Evolutionary conservation across 2,113 vertebrate genomes (phyloP).

Genomic region (Craseonycteris thonglongyai): DNA sequence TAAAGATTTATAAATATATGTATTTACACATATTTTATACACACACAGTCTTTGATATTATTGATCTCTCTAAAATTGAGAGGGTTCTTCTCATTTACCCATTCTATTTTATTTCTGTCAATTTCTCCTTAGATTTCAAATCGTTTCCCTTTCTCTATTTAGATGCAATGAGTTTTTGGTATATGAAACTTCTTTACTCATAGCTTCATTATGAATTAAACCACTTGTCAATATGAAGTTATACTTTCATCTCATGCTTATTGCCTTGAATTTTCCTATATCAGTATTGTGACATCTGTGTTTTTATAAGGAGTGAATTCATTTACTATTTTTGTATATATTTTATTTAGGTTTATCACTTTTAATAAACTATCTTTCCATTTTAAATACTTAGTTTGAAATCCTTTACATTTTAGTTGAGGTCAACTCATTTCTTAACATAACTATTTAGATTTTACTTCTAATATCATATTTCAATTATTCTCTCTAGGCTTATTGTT

Average conservation of each 20-base stretch:
- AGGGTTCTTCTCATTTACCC: background rate
- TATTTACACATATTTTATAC: background rate
- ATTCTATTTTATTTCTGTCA: background rate
- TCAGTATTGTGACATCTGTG: background rate
- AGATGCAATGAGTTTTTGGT: background rate
- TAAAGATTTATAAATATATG: background rate
- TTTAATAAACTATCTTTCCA: background rate
- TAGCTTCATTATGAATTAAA: background rate
- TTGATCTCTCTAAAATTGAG: background rate
- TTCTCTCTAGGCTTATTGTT: background rate
- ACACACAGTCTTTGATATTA: background rate
- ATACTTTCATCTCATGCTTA: background rate
- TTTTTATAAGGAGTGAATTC: background rate
- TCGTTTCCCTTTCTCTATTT: background rate
- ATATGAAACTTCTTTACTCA: background rate
- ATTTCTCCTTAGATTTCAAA: background rate
- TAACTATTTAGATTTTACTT: constrained; percentile 13
- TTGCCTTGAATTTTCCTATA: background rate
- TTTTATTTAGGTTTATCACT: background rate
- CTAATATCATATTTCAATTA: background rate
- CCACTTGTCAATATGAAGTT: background rate
- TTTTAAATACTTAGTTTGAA: background rate
- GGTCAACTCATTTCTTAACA: background rate
- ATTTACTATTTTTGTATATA: background rate
- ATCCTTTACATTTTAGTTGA: background rate